Evolutionary conservation across 2,113 vertebrate genomes (phyloP).

Genomic region (Megatriorchis doriae): DNA sequence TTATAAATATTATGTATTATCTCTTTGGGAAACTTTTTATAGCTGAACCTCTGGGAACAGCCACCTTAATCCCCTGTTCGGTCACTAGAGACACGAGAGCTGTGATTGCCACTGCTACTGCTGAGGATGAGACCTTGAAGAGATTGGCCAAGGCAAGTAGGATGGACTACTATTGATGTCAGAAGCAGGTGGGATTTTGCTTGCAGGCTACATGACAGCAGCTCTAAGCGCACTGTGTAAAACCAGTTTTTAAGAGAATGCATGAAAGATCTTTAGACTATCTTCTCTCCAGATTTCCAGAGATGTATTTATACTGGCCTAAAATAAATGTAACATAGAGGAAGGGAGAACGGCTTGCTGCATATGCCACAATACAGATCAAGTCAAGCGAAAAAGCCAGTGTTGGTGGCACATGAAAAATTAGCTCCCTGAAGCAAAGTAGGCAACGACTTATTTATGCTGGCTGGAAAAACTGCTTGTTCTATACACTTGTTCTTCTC

Average conservation of each 20-base stretch:
- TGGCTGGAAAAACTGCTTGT: constrained; percentile 4
- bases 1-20: neutral
- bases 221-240: rapidly evolving
- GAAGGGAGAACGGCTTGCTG: constrained; percentile 28
- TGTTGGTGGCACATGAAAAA: constrained; percentile 68
- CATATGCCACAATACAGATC: constrained; percentile 56
- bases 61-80: neutral
- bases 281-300: neutral
- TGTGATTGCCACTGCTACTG: neutral
- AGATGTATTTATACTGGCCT: neutral
- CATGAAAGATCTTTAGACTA: neutral
- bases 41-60: neutral
- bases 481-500: neutral
- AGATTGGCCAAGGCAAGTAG: neutral
- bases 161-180: neutral
- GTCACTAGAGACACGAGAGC: neutral
- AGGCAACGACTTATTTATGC: neutral
- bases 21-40: neutral
- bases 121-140: neutral
- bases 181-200: neutral
- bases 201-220: neutral
- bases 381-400: constrained; percentile 48
- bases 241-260: neutral
- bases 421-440: constrained; percentile 53
- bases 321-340: neutral